phyloP scores from a whole-genome alignment of 2,888 invertebrate genomes.

The Drosophila fulvimacula region DNA sequence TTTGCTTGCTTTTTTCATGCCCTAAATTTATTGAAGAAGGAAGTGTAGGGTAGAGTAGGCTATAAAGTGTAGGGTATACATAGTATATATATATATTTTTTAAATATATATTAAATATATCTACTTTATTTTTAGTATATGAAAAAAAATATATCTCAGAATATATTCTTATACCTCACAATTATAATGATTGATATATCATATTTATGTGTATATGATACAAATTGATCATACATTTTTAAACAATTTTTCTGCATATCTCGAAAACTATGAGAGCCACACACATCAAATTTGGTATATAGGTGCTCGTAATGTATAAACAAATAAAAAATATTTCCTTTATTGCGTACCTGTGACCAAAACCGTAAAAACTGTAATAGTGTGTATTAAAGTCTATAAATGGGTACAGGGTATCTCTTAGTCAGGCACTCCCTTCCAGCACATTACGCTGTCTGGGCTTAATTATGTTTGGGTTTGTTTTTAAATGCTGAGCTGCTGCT shows the following conservation, averaged over 20 bases:
- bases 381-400: background rate
- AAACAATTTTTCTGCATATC: background rate
- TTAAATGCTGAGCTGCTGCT: background rate
- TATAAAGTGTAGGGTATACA: background rate
- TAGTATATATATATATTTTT: too few relatives aligned
- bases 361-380: background rate
- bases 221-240: too few relatives aligned
- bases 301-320: background rate
- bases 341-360: too few relatives aligned
- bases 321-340: background rate
- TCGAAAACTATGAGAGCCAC: background rate
- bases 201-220: too few relatives aligned
- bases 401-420: background rate
- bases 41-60: too few relatives aligned
- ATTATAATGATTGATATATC: too few relatives aligned
- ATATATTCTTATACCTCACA: too few relatives aligned
- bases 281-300: background rate
- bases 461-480: conserved; percentile 26
- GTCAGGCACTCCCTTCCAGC: background rate
- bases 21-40: background rate
- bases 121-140: background rate
- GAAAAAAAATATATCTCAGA: too few relatives aligned
- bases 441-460: conserved; percentile 1
- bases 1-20: background rate
- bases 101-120: too few relatives aligned